These are phyloP conservation scores for Aulostomus chinensis DNA, from an alignment of 2,797 vertebrate genomes.

Conservation along the genomic window DNA sequence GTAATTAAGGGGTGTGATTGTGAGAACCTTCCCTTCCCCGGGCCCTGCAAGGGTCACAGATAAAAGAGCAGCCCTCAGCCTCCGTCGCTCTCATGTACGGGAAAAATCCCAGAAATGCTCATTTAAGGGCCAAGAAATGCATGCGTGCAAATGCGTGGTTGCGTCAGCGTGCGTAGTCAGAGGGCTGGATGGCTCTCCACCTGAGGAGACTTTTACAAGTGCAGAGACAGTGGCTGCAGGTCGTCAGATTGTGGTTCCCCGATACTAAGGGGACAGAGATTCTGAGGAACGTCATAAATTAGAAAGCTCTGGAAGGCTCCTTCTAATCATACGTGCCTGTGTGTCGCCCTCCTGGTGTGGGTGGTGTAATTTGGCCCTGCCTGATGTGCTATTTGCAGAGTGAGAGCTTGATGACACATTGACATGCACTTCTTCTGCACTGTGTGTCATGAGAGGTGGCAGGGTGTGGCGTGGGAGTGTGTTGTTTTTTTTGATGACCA, in stretches of 20 bases:
- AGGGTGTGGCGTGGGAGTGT: constrained; percentile 68
- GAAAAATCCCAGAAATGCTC: constrained; percentile 43
- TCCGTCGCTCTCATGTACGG: constrained; percentile 49
- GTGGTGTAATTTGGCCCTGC: constrained; percentile 76
- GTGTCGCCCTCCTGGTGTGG: constrained; percentile 69
- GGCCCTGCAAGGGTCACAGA: constrained; percentile 76
- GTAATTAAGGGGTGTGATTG: constrained; percentile 84
- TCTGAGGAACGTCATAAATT: constrained; percentile 76
- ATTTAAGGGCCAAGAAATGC: constrained; percentile 3
- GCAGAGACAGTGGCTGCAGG: constrained; percentile 19
- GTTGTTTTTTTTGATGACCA: not conserved
- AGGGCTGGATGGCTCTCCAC: constrained; percentile 41
- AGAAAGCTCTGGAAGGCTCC: constrained; percentile 71
- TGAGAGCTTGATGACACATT: constrained; percentile 68
- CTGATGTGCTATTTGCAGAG: constrained; percentile 79
- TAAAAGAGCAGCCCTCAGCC: constrained; percentile 69
- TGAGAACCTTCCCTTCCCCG: constrained; percentile 76
- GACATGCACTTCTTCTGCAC: constrained; percentile 41
- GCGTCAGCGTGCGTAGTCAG: not conserved
- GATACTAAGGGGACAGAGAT: constrained; percentile 49
- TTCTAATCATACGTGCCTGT: constrained; percentile 80
- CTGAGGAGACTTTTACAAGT: constrained; percentile 25
- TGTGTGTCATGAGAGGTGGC: constrained; percentile 53
- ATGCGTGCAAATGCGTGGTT: constrained; percentile 8
- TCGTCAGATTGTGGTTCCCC: constrained; percentile 30